These are phyloP conservation scores for Chloroceryle inda DNA, from an alignment of 2,797 vertebrate species.

Conservation along the genomic window DNA sequence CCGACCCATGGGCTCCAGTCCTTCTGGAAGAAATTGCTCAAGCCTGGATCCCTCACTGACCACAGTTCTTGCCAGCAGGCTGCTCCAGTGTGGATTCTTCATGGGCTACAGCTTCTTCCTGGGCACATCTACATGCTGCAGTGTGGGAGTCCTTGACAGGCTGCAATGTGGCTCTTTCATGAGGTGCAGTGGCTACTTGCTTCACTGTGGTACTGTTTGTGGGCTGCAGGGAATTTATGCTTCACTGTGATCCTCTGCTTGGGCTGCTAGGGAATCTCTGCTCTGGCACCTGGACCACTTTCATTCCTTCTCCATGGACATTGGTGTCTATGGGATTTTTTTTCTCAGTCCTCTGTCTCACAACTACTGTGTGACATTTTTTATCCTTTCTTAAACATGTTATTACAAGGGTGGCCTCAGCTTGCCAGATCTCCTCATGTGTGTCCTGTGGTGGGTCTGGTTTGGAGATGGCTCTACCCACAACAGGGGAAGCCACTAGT, in stretches of 20 bases:
- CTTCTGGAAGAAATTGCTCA: background rate
- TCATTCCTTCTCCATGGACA: background rate
- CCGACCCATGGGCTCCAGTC: background rate
- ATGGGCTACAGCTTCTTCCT: background rate
- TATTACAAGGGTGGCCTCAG: background rate
- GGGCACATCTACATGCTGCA: background rate
- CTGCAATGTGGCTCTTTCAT: background rate
- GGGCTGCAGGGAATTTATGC: background rate
- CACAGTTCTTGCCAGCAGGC: background rate
- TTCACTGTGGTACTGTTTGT: background rate
- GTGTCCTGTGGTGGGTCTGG: fast-evolving
- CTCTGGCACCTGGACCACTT: background rate
- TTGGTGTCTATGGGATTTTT: background rate
- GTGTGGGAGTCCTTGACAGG: background rate
- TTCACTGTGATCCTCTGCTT: background rate
- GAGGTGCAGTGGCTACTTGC: background rate
- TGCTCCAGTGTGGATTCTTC: background rate
- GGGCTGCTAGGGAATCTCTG: background rate
- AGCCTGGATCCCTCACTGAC: fast-evolving
- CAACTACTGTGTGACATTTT: background rate
- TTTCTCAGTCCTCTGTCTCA: background rate
- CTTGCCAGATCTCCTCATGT: background rate
- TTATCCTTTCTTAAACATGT: background rate
- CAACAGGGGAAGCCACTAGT: background rate
- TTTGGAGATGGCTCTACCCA: background rate